Base-by-base conservation (phyloP, 2,113 vertebrate genomes). In the Puma concolor region DNA sequence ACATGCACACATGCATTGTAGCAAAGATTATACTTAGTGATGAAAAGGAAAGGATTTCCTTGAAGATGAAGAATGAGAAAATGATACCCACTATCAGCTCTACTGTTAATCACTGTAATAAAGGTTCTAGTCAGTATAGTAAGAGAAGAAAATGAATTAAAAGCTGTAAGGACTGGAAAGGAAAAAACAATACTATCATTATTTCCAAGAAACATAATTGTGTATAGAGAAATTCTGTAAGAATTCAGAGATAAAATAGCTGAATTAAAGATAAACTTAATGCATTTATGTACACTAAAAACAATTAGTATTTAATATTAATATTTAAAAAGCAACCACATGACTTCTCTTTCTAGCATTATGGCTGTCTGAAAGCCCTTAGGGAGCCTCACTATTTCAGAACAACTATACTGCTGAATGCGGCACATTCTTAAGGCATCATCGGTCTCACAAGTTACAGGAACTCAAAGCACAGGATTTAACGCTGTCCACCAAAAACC, bases 81-180 rank as follows among this genome's bases (percentile, higher is more conserved):
- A 79, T 16, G 21, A 60, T n/a, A 13, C 7, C 11, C 66, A 81
- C 57, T 81, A 44, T 63, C 50, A 48, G 7, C 13, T 85, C 27
- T 52, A 76, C 7, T 29, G 50, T 52, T 81, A 25, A 82, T 38
- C 31, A 44, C 21, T 92, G 13, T 52, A 41, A 17, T 69, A 7
- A 19, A 87, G 29, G 36, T 19, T 88, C 63, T 80, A 84, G 23
- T 67, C 16, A 48, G 14, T 21, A 38, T 27, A 94, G 25, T 41
- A 29, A 80, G n/a, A 90, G 81, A 92, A 57, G 36, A 77, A 94
- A 94, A 83, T 90, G 31, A 94, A 76, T 74, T 94, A 38, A 86
- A 86, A 89, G 15, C 19, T 77, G 27, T 36, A 79, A 87, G 14
- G 29, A 72, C 11, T 83, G 41, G 15, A 57, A 95, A 91, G 33